Evolutionary conservation across 2,113 vertebrate genomes (phyloP), one percentile per base, ranked within the genome.

Genomic region (Anoplopoma fimbria): DNA sequence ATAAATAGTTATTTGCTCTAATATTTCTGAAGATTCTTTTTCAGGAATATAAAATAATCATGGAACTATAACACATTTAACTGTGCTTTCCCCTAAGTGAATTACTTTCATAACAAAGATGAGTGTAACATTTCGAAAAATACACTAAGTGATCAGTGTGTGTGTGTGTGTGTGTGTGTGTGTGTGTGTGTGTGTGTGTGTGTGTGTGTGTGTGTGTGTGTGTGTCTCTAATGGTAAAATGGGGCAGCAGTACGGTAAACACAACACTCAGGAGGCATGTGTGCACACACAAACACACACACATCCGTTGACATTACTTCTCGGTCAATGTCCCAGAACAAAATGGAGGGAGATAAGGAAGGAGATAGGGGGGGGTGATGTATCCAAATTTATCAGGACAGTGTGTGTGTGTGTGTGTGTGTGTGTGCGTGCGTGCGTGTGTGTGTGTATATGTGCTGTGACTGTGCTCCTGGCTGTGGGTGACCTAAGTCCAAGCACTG

Each of bases 341-440:
- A 89, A 90, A 89, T 84, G 88, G 89, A 81, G 82, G 68, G 55
- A n/a, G 65, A 77, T 79, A 80, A 81, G 68, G 34, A 76, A 74
- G 1, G 29, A 75, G n/a, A 49, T 19, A 61, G 21, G 49, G 49
- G 45, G 49, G 7, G 21, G 38, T 27, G 4, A 29, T 33, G 45
- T 25, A 14, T 57, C n/a, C 49, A 51, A 51, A 51, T 23, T 23
- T 23, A 51, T 23, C 55, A 57, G 13, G 51, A 53, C 55, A 29
- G 55, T 61, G 58, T 61, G 31, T 61, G 55, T 64, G 61, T 23
- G 61, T 64, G 60, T 38, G 33, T 23, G 58, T 60, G 51, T 25
- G 60, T 62, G 70, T 47, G 36, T 33, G 17, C 76, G 62, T 42
- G 49, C 40, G 31, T 53, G 21, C 42, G 73, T 73, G 58, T 27